Evolutionary conservation across 2,113 vertebrate genomes (phyloP).

Genomic region (Chascanopsetta lugubris): DNA sequence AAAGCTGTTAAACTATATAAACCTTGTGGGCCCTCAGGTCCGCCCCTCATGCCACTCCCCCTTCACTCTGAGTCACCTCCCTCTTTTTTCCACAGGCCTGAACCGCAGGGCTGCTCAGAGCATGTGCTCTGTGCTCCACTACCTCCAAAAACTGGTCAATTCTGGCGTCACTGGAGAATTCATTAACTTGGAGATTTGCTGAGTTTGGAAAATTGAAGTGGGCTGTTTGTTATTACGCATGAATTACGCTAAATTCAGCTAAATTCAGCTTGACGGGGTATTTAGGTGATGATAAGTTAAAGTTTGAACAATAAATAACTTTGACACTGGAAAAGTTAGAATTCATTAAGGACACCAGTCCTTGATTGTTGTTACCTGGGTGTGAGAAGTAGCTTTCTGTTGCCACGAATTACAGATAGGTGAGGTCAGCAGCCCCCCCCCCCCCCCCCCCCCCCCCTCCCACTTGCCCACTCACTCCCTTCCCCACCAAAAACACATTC

Average conservation of each 20-base stretch:
- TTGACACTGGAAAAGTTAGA: too few species aligned
- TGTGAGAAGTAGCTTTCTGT: background rate
- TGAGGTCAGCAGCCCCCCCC: background rate
- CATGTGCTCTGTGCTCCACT: slow-evolving; percentile 45
- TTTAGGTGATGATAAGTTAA: too few species aligned
- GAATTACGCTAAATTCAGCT: background rate
- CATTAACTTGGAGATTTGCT: slow-evolving; percentile 7
- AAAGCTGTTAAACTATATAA: slow-evolving; percentile 75
- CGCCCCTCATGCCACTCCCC: slow-evolving; percentile 65
- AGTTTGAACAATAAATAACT: too few species aligned
- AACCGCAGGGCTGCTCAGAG: slow-evolving; percentile 46
- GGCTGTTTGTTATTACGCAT: background rate
- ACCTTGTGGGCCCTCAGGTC: slow-evolving; percentile 61
- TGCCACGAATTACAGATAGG: background rate
- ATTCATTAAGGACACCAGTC: background rate
- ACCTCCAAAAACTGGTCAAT: slow-evolving; percentile 32
- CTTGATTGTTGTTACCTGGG: background rate
- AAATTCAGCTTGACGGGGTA: too few species aligned
- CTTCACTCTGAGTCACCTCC: slow-evolving; percentile 39
- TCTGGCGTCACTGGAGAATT: slow-evolving; percentile 8
- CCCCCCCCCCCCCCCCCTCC: too few species aligned
- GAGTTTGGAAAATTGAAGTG: background rate
- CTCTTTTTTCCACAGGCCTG: slow-evolving; percentile 58
- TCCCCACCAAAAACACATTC: too few species aligned
- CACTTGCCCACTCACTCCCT: too few species aligned